Evolutionary conservation across 1,140 invertebrate species (phyloP).

Genomic region (Cecropterus lyciades): DNA sequence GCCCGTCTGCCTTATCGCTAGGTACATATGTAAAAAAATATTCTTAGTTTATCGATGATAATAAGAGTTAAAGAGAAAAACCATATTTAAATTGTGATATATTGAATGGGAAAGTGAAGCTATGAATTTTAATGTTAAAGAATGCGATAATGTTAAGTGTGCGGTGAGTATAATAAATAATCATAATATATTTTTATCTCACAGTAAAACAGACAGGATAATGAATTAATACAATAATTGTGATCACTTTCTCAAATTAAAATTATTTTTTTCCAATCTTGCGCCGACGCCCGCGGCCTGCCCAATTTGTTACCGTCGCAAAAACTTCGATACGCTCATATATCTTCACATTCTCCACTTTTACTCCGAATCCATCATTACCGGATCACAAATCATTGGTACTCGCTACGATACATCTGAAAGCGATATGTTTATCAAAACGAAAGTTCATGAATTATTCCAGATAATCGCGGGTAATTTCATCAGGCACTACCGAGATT

Average conservation of each 20-base stretch:
- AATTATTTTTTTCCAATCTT: constrained; percentile 20
- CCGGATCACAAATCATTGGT: constrained; percentile 26
- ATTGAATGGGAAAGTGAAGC: no score
- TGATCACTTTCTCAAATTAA: constrained; percentile 21
- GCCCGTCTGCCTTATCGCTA: no score
- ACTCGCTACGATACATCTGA: constrained; percentile 10
- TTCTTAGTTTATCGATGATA: no score
- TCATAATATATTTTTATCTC: background rate
- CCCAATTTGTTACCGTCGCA: constrained; percentile 33
- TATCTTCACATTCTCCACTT: constrained; percentile 31
- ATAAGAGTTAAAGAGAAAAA: no score
- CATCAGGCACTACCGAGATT: constrained; percentile 34
- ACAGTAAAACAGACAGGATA: constrained; percentile 9
- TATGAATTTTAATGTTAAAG: no score
- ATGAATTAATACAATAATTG: constrained; percentile 22
- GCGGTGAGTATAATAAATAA: constrained; percentile 1
- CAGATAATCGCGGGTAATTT: constrained; percentile 55
- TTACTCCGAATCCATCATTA: constrained; percentile 32
- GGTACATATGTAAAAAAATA: no score
- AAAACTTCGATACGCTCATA: constrained; percentile 30
- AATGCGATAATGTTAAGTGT: no score
- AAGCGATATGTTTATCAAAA: constrained; percentile 43
- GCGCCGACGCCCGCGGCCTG: constrained; percentile 12
- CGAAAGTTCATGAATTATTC: constrained; percentile 56
- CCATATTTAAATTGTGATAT: no score